These are phyloP conservation scores for Oreochromis mossambicus DNA, from an alignment of 2,797 vertebrate genomes.

Conservation along the genomic window DNA sequence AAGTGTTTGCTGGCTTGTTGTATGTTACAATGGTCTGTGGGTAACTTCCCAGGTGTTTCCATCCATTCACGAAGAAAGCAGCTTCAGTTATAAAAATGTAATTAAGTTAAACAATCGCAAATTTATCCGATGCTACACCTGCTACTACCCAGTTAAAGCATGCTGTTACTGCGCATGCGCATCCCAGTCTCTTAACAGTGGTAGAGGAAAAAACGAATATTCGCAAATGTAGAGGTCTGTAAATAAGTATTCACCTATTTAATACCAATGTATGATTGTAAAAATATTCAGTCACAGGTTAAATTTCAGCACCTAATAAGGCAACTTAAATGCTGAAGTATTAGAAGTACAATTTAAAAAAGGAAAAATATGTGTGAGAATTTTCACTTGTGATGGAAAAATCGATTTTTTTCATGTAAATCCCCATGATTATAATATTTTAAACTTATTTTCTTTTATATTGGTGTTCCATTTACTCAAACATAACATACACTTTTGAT, in stretches of 20 bases:
- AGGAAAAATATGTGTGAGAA: not conserved
- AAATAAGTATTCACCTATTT: not conserved
- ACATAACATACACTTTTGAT: not conserved
- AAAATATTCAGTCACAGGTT: not conserved
- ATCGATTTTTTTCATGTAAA: not conserved
- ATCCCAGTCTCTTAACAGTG: not conserved
- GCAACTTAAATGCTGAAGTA: not conserved
- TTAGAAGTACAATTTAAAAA: not conserved
- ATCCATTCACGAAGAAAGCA: fast-evolving
- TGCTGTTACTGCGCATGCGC: not conserved
- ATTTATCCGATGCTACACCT: not conserved
- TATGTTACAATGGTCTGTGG: fast-evolving
- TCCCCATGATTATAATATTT: not conserved
- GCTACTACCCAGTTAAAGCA: not conserved
- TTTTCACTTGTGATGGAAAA: not conserved
- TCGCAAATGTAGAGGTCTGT: not conserved
- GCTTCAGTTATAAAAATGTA: not conserved
- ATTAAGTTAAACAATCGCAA: not conserved
- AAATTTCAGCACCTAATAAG: not conserved
- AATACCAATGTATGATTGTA: not conserved
- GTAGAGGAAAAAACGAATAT: not conserved
- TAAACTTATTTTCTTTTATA: no score
- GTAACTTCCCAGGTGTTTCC: fast-evolving
- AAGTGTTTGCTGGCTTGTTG: not conserved
- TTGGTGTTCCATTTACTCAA: not conserved